Percentiles rank a stretch among this genome's conserved stretches.
These are phyloP conservation scores for Caenorhabditis imperialis DNA, from an alignment of 2,888 invertebrate species.

Conservation along the genomic window DNA sequence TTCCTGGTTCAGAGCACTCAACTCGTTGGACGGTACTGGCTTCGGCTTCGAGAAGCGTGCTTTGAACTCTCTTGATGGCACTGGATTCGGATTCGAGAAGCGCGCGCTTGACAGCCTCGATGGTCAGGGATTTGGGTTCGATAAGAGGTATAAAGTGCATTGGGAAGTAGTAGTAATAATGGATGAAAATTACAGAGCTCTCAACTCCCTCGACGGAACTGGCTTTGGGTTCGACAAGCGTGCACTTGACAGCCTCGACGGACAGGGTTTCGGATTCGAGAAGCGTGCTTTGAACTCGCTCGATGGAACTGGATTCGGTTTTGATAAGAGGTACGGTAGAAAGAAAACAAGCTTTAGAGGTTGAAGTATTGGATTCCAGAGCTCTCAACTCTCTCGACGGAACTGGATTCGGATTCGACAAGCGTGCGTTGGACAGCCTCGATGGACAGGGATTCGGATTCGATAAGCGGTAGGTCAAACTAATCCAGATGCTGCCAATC, in stretches of 20 bases:
- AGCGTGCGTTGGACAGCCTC: constrained; percentile 52
- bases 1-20: constrained; percentile 41
- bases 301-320: constrained; percentile 56
- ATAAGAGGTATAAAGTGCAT: constrained; percentile 22
- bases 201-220: constrained; percentile 56
- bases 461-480: constrained; percentile 36
- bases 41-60: constrained; percentile 65
- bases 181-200: constrained; percentile 42
- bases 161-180: neutral
- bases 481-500: neutral
- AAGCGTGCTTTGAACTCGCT: constrained; percentile 53
- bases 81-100: constrained; percentile 60
- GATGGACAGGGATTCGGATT: constrained; percentile 62
- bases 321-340: constrained; percentile 53
- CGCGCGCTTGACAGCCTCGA: constrained; percentile 50
- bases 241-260: constrained; percentile 60
- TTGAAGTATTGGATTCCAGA: constrained; percentile 7
- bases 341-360: neutral
- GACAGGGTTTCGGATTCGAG: constrained; percentile 57
- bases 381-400: constrained; percentile 53
- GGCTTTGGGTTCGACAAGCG: constrained; percentile 66
- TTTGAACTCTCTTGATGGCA: constrained; percentile 57
- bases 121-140: constrained; percentile 57
- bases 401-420: constrained; percentile 46
- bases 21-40: constrained; percentile 56